Base-by-base conservation (phyloP, 2,888 invertebrate species). In the Cephus spinipes region DNA sequence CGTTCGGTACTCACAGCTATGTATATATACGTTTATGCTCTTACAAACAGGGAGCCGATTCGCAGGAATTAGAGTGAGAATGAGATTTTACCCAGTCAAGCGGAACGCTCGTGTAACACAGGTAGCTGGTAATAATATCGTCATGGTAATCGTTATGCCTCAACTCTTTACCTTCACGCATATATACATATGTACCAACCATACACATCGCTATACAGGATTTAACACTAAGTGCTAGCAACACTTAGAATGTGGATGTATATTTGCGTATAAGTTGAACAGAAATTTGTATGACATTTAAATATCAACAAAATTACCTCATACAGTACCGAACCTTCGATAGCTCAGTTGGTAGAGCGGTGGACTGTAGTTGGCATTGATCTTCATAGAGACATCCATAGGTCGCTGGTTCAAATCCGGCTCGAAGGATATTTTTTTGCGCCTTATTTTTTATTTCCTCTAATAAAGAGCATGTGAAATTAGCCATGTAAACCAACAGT, bases 311-410 rank as follows among this genome's bases (percentile, higher is more conserved):
- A 40, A 40, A 40, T 40, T 40, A 40, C 0, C 0, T 40, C 6
- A 6, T 1, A 40, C 6, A 6, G 2, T 23, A 40, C 0, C 40
- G 6, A 23, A 40, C 40, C 40, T 91, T 91, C 91, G 91, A 91
- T 91, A 91, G 91, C 90, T 91, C 91, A 91, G 91, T 91, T 91
- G 91, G 91, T 91, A 91, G 91, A 91, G 91, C 91, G 91, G 91
- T 91, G 91, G 91, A 91, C 91, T 91, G 91, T 91, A 91, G 91
- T 91, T 71, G 71, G 71, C 71, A 71, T 33, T 32, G 71, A 71
- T 71, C 23, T 55, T 71, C 71, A 71, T n/a, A 75, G 78, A 81
- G 90, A 83, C 11, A 91, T 91, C 90, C 90, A 91, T 91, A 91
- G 90, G 90, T 91, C 90, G 90, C 90, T 91, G 90, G 90, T 91